Base-by-base conservation (phyloP, 2,888 invertebrate genomes). In the Neoaliturus tenellus region DNA sequence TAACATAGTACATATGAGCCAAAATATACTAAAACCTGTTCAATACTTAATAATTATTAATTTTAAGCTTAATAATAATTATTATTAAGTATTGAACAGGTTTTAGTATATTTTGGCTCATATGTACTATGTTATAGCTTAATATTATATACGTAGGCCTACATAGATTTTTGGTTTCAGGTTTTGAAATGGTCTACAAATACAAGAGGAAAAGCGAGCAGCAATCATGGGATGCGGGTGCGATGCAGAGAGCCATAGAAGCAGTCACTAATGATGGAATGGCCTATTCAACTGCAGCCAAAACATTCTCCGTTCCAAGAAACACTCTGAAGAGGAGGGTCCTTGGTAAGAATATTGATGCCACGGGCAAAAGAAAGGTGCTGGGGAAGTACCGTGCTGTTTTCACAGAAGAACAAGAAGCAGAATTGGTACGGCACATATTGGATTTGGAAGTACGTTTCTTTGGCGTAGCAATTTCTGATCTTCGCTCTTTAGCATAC, bases 271-370 rank as follows among this genome's bases (percentile, higher is more conserved):
- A 48, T 25, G 75, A 75, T 48, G 75, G 75, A 25, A 28, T 75
- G 75, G 20, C 44, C n/a, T 75, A 33, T 12, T 28, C 8, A 75
- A 75, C 75, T 28, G 75, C 31, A 20, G 75, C 75, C 14, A 48
- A 75, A 75, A 73, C n/a, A 3, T 41, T 75, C 48, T 48, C 35
- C n/a, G 31, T 48, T 31, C 75, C 48, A 23, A 12, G 48, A 75
- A 75, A 75, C 33, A 75, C 44, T 75, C 25, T 75, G 33, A 75
- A 71, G 35, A 31, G 41, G n/a, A 31, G 39, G 23, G 75, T 33
- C 23, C 75, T 75, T 48, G 75, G 35, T 71, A 71, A 75, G 33
- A 75, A 75, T 75, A 44, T 75, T 48, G 23, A 80, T 80, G 80
- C 58, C 28, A 58, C 14, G 35, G 33, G 33, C 55, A 80, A 28